Evolutionary conservation across 2,888 invertebrate species (phyloP).

Genomic region (Hermodice carunculata): DNA sequence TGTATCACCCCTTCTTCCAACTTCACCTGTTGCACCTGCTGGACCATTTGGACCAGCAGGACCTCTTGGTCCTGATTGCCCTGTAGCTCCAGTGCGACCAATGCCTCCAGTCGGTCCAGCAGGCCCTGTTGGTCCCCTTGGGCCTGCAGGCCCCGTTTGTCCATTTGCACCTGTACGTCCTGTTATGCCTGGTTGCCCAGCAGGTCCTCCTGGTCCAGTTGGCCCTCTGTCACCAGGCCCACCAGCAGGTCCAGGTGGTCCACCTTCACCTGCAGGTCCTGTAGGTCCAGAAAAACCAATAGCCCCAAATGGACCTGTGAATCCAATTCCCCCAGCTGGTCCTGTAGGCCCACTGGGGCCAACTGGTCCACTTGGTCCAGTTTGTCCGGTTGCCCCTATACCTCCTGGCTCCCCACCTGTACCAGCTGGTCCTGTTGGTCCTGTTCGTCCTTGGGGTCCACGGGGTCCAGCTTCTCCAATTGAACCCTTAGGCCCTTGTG

Average conservation of each 20-base stretch:
- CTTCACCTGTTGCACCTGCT: slow-evolving; percentile 21
- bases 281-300: slow-evolving; percentile 18
- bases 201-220: slow-evolving; percentile 9
- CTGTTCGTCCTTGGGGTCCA: slow-evolving; percentile 22
- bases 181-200: slow-evolving; percentile 8
- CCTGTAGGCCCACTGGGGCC: slow-evolving; percentile 5
- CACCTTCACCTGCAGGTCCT: slow-evolving; percentile 49
- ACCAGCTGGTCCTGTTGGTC: slow-evolving; percentile 23
- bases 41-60: slow-evolving; percentile 17
- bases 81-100: slow-evolving; percentile 16
- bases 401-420: not conserved
- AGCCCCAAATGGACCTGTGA: slow-evolving; percentile 21
- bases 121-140: slow-evolving; percentile 10
- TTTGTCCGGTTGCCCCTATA: not conserved
- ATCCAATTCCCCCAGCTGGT: slow-evolving; percentile 23
- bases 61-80: slow-evolving; percentile 15
- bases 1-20: not conserved
- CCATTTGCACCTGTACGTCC: slow-evolving; percentile 27
- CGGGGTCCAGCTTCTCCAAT: slow-evolving; percentile 10
- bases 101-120: slow-evolving; percentile 17
- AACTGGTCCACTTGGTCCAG: slow-evolving; percentile 14
- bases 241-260: slow-evolving; percentile 64
- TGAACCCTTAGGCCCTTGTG: slow-evolving; percentile 2
- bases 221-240: not conserved
- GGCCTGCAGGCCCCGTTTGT: slow-evolving; percentile 23